A percentile compares a stretch with the other conserved stretches of the same genome.
phyloP scores from a whole-genome alignment of 2,113 vertebrate species.

The Lanius ludovicianus region DNA sequence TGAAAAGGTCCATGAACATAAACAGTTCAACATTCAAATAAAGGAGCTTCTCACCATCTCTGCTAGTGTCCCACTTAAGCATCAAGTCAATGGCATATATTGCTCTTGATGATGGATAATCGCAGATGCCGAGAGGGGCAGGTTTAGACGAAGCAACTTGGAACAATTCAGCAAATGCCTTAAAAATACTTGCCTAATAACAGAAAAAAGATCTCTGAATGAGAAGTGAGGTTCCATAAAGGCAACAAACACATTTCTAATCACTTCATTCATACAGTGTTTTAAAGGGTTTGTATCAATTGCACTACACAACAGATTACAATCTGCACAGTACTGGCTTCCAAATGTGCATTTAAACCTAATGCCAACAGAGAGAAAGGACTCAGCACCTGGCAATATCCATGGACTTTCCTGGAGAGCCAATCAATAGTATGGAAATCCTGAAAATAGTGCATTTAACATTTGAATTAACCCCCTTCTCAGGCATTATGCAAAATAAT shows the following conservation, averaged over 20 bases:
- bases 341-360: background rate
- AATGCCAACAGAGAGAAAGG: background rate
- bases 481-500: background rate
- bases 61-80: conserved; percentile 87
- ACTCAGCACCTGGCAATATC: background rate
- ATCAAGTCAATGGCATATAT: conserved; percentile 93
- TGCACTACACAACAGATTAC: background rate
- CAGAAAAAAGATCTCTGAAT: background rate
- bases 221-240: background rate
- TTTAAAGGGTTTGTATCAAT: background rate
- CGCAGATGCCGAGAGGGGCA: conserved; percentile 84
- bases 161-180: conserved; percentile 86
- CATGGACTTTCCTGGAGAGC: background rate
- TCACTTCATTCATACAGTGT: background rate
- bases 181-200: conserved; percentile 82
- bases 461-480: background rate
- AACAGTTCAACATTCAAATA: background rate
- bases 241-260: background rate
- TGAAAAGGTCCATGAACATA: background rate
- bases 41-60: conserved; percentile 75
- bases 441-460: background rate
- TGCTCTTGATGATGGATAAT: conserved; percentile 88
- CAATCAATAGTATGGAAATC: background rate
- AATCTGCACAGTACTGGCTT: background rate
- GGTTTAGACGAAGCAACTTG: conserved; percentile 82